These are phyloP conservation scores for Zaprionus taronus DNA, from an alignment of 1,140 invertebrate species.

Conservation along the genomic window DNA sequence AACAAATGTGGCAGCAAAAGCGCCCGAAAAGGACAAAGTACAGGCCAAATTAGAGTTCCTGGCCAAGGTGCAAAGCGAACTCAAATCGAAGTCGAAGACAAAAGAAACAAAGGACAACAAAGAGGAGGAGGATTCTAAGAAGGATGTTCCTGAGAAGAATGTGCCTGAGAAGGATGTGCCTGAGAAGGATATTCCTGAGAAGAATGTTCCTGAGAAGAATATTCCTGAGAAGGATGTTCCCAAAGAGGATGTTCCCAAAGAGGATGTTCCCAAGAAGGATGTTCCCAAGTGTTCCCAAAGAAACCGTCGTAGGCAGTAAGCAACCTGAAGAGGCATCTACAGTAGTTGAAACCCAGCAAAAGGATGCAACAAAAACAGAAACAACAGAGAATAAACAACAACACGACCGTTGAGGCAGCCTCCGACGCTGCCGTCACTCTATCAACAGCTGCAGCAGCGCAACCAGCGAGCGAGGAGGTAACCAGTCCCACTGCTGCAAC, in stretches of 20 bases:
- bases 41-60: slow-evolving; percentile 66
- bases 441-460: slow-evolving; percentile 27
- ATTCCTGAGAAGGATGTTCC: background rate
- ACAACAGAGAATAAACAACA: slow-evolving; percentile 1
- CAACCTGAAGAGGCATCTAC: background rate
- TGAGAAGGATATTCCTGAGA: no score
- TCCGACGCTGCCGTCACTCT: no score
- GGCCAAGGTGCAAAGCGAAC: slow-evolving; percentile 67
- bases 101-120: slow-evolving; percentile 6
- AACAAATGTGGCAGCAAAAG: slow-evolving; percentile 18
- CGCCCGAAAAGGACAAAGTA: slow-evolving; percentile 37
- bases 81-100: slow-evolving; percentile 52
- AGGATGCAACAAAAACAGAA: background rate
- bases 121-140: background rate
- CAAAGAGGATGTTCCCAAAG: no score
- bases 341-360: background rate
- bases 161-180: no score
- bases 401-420: slow-evolving; percentile 21
- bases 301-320: background rate
- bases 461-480: background rate
- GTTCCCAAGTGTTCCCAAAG: background rate
- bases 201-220: background rate
- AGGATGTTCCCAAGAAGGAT: background rate
- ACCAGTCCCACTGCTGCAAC: background rate
- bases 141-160: background rate